Percentiles rank a stretch among this genome's conserved stretches.
These are phyloP conservation scores for Timandra comae DNA, from an alignment of 2,888 invertebrate species.

Conservation along the genomic window DNA sequence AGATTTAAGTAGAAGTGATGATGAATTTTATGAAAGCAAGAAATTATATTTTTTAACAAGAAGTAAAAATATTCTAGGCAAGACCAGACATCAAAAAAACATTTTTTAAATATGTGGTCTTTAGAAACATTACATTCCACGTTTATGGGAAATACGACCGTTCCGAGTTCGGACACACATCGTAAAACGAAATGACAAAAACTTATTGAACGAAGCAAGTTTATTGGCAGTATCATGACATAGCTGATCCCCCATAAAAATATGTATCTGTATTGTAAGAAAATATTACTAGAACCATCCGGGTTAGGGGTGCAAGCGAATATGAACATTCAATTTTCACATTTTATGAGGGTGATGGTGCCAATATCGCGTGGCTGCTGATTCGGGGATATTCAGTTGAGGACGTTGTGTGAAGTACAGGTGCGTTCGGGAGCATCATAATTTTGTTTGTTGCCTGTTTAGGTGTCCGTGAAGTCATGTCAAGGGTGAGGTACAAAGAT, in stretches of 20 bases:
- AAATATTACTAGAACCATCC: slow-evolving; percentile 39
- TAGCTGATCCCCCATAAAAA: slow-evolving; percentile 69
- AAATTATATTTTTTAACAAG: no score
- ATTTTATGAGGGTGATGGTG: slow-evolving; percentile 34
- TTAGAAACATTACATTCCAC: slow-evolving; percentile 3
- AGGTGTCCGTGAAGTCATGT: slow-evolving; percentile 20
- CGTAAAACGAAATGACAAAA: slow-evolving; percentile 61
- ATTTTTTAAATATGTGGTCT: no score
- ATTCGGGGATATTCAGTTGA: slow-evolving; percentile 39
- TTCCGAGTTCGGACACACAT: slow-evolving; percentile 52
- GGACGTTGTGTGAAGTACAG: slow-evolving; percentile 45
- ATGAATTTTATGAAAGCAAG: no score
- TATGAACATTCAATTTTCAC: slow-evolving; percentile 44
- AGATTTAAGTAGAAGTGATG: no score
- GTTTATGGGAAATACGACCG: slow-evolving; percentile 30
- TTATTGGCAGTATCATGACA: slow-evolving; percentile 67
- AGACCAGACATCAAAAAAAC: no score
- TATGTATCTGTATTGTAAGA: slow-evolving; percentile 64
- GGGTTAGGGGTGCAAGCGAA: slow-evolving; percentile 35
- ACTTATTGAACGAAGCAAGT: slow-evolving; percentile 61
- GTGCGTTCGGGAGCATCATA: slow-evolving; percentile 38
- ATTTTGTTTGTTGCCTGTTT: slow-evolving; percentile 38
- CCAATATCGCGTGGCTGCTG: slow-evolving; percentile 44
- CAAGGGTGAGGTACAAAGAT: slow-evolving; percentile 16
- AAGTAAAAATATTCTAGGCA: no score